phyloP scores from a whole-genome alignment of 2,113 vertebrate genomes.

The Erythrolamprus reginae region DNA sequence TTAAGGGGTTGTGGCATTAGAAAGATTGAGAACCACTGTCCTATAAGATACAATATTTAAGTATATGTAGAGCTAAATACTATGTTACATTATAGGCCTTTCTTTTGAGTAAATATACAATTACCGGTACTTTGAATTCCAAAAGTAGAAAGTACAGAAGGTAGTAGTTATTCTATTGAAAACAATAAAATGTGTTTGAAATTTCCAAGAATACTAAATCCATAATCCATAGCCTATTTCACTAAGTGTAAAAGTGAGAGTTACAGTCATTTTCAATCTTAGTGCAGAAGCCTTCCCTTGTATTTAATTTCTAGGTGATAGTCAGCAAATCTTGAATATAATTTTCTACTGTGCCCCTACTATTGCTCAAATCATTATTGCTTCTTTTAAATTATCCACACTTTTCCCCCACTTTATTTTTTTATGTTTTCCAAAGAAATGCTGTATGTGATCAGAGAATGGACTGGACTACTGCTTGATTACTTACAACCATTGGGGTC shows the following conservation, averaged over 20 bases:
- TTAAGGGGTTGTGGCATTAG: too few relatives aligned
- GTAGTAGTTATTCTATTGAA: neutral
- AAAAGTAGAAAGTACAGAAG: neutral
- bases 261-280: neutral
- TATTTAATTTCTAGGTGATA: conserved; percentile 34
- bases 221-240: neutral
- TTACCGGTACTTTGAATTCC: neutral
- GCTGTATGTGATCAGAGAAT: neutral
- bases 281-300: neutral
- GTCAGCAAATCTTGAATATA: neutral
- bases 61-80: neutral
- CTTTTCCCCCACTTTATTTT: neutral
- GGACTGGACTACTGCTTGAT: conserved; percentile 6
- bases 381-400: neutral
- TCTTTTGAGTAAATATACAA: neutral
- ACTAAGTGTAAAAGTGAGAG: neutral
- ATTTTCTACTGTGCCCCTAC: neutral
- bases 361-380: neutral
- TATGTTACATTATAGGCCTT: neutral
- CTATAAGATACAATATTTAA: neutral
- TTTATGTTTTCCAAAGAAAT: neutral
- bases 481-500: neutral
- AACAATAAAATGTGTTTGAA: neutral
- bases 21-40: too few relatives aligned
- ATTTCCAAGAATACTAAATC: neutral